Evolutionary conservation across 2,888 invertebrate genomes (phyloP).

Genomic region (Dynastes tityus): DNA sequence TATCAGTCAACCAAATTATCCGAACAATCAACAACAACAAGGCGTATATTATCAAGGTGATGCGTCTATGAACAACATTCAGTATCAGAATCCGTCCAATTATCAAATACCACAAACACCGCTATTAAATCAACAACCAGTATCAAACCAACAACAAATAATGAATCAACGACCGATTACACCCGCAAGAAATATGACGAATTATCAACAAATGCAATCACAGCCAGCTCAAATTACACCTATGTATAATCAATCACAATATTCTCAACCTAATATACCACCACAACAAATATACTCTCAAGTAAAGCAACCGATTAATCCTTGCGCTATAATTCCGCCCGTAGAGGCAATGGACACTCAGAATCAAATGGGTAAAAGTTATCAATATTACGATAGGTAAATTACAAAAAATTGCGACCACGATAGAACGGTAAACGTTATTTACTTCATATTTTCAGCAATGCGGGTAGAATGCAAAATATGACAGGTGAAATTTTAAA

Average conservation of each 20-base stretch:
- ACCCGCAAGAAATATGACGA: conserved; percentile 12
- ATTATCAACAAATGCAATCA: conserved; percentile 31
- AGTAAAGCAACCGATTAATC: conserved; percentile 25
- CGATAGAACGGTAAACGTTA: neutral
- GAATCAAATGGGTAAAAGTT: conserved; percentile 19
- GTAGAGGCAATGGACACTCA: conserved; percentile 17
- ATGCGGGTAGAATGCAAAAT: conserved; percentile 41
- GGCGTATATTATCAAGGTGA: neutral
- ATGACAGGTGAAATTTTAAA: conserved; percentile 16
- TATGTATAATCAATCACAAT: conserved; percentile 23
- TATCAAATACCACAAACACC: conserved; percentile 9
- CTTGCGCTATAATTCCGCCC: conserved; percentile 22
- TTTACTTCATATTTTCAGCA: conserved; percentile 29
- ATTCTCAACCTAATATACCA: conserved; percentile 34
- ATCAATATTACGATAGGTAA: conserved; percentile 54
- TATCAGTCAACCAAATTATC: conserved; percentile 22
- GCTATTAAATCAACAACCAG: neutral
- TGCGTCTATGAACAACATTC: neutral
- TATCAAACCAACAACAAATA: neutral
- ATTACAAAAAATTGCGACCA: neutral
- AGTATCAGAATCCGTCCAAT: conserved; percentile 9
- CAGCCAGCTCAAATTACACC: conserved; percentile 25
- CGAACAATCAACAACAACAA: conserved; percentile 1
- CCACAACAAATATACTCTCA: conserved; percentile 52
- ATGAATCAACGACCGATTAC: conserved; percentile 6